Evolutionary conservation across 2,113 vertebrate species (phyloP).

Genomic region (Rhombomys opimus): DNA sequence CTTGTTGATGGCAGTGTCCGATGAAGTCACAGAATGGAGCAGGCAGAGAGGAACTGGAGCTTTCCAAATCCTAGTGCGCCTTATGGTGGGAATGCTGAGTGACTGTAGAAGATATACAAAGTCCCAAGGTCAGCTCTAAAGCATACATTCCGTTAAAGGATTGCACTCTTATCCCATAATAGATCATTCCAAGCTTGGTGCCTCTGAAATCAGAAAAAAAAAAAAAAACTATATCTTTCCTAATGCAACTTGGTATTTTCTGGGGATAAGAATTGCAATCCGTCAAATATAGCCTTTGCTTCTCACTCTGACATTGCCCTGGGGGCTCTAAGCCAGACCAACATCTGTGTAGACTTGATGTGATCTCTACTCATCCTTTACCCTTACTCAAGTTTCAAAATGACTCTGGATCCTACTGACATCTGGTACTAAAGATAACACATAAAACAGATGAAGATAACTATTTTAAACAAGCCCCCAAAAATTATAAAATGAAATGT

Average conservation of each 20-base stretch:
- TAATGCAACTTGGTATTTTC: not conserved
- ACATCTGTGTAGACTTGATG: not conserved
- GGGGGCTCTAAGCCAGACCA: not conserved
- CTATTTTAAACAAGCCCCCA: not conserved
- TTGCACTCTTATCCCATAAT: not conserved
- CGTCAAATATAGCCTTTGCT: slow-evolving; percentile 42
- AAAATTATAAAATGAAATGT: slow-evolving; percentile 17
- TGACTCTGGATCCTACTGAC: not conserved
- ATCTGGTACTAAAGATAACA: slow-evolving; percentile 12
- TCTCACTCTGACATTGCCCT: not conserved
- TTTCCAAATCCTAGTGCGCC: not conserved
- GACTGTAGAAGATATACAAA: not conserved
- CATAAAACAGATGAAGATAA: not conserved
- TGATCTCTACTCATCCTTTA: not conserved
- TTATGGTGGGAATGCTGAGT: slow-evolving; percentile 4
- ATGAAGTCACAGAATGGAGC: not conserved
- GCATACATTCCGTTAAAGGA: not conserved
- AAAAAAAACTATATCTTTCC: not conserved
- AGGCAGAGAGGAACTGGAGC: not conserved
- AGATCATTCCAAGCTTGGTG: not conserved
- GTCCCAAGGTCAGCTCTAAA: not conserved
- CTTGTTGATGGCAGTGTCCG: not conserved
- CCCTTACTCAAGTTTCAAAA: not conserved
- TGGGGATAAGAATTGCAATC: slow-evolving; percentile 11
- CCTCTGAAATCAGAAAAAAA: not conserved